Base-by-base conservation (phyloP, 2,888 invertebrate genomes). In the Chrysopilus asiliformis region DNA sequence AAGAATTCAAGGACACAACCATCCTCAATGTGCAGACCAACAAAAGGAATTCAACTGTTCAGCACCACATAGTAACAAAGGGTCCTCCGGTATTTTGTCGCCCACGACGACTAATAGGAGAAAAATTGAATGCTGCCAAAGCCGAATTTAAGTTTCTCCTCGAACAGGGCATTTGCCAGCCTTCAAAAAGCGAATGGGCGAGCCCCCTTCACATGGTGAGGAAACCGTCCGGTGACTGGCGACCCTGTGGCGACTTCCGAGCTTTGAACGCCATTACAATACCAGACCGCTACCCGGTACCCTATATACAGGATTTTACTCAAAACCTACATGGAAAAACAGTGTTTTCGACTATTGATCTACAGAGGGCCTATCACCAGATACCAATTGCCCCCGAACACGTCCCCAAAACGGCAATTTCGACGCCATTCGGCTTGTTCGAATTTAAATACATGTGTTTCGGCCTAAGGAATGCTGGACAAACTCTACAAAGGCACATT, bases 161-260 rank as follows among this genome's bases (percentile, higher is more conserved):
- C 3, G 49, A 60, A 12, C 40, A 48, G 12, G 64, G 60, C 0
- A 58, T 64, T 7, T 59, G 58, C 22, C 47, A 59, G 3, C 62
- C 58, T 0, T 64, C 61, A 0, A 53, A 52, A 4, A 58, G 58
- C 22, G 43, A 48, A 2, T 65, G 58, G 60, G 48, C 60, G 0
- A 56, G 52, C 30, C 64, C 58, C 2, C 42, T 65, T 1, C 53
- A 55, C 32, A 36, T 56, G 39, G 51, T 47, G 5, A 40, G 34
- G 10, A 55, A 53, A 35, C 35, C 38, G 13, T 33, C 45, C 7
- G 47, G 45, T 2, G 34, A 36, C 2, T 55, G 53, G 53, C 32
- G 57, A 8, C 49, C 53, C 1, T 55, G 55, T 33, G 53, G 55
- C 0, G 53, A 59, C 24, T 57, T 51, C 30, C 40, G 55, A 1